Evolutionary conservation across 2,888 invertebrate genomes (phyloP), one percentile per base, ranked within the genome.

Genomic region (Cerceris ruficornis): DNA sequence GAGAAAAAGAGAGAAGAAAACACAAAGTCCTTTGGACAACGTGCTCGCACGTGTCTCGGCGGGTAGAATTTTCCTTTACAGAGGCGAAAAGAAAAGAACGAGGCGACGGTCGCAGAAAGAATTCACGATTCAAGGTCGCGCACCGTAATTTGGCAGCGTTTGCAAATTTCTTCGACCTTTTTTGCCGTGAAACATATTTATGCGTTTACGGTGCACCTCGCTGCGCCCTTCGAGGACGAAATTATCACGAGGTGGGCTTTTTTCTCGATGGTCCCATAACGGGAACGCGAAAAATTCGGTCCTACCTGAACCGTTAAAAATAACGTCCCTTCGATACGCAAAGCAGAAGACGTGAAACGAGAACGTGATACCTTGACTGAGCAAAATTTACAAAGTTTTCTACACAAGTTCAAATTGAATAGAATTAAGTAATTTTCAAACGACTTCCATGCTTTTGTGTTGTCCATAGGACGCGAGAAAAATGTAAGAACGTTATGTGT

Each of bases 61-160:
- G 55, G 57, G 13, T 28, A 69, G 43, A 67, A 59, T 75, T 57
- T 59, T 69, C 57, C 54, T 61, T 64, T 17, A n/a, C 28, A 43
- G 13, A 28, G 0, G 39, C 15, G n/a, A 43, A 60, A n/a, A 28
- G 28, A 60, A 52, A 8, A 55, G 14, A 9, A 43, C 7, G 7
- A 42, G 17, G 17, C 14, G 17, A 17, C 49, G 74, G 49, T 39
- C 42, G 15, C 54, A 17, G 13, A 28, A 65, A 55, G 69, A 77
- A 75, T 74, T 64, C 60, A 41, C 11, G 49, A 15, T 6, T 50
- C 89, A 87, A 88, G 88, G 90, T 74, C 84, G 71, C 52, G 69
- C 60, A 87, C 87, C 85, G 81, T 85, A 85, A 86, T 89, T 88
- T 79, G 71, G 60, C 66, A 62, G 9, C 61, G 65, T 81, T 81